Evolutionary conservation across 2,888 invertebrate species (phyloP), one percentile per base, ranked within the genome.

Genomic region (Boloria selene): DNA sequence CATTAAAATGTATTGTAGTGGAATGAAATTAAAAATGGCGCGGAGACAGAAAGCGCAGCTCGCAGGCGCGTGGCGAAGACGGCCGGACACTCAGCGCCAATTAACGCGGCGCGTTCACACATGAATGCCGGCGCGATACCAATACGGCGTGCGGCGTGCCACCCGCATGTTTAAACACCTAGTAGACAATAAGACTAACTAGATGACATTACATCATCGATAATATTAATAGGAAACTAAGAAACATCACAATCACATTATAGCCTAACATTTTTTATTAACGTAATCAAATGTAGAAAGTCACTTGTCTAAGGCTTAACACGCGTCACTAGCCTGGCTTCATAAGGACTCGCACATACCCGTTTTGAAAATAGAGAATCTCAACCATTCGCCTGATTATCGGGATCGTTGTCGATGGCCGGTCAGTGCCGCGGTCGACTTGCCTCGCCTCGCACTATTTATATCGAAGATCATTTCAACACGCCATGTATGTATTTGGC

Each of bases 291-390:
- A 18, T 6, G 3, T 44, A 44, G 18, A 55, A 17, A 44, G 13
- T 3, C 31, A 6, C 45, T 56, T 45, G 22, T 56, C 22, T 10
- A 26, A 56, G 45, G 26, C 45, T 45, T 56, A 56, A 16, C 13
- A 45, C 10, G 56, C n/a, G 42, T 22, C 22, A 45, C 45, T 56
- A 45, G 63, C 59, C 38, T 44, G 58, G 69, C 72, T 68, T 69
- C 75, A 69, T 72, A 79, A 74, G 69, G 84, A 84, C 85, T 85
- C 76, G 76, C 79, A 74, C 72, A 73, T 76, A 74, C 78, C 79
- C 82, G 84, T 88, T 89, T 88, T 88, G 88, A 90, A 91, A 91
- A 91, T 90, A 90, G 90, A 89, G 90, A 88, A 88, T 88, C 83
- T 77, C 78, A 88, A 88, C 86, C 87, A 87, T 88, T 86, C 85